phyloP scores from a whole-genome alignment of 2,113 vertebrate genomes.

The Istiophorus platypterus region DNA sequence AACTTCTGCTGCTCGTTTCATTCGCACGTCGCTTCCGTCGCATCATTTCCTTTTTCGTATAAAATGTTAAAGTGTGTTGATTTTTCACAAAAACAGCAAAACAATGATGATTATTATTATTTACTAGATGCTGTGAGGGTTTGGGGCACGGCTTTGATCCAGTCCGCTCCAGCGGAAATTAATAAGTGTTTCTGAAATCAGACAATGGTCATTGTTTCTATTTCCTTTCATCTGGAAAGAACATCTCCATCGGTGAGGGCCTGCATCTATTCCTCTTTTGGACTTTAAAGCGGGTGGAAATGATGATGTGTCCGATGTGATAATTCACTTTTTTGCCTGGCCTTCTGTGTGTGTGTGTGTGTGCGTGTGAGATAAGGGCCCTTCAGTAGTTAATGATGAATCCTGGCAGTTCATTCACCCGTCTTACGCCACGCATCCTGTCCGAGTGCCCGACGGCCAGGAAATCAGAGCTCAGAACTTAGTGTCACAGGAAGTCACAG shows the following conservation, averaged over 20 bases:
- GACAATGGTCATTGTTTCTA: conserved; percentile 46
- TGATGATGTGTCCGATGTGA: neutral
- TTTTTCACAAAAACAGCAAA: too few species aligned
- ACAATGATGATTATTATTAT: neutral
- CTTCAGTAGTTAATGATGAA: neutral
- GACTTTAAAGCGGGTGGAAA: conserved; percentile 27
- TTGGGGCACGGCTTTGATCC: neutral
- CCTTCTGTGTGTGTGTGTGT: conserved; percentile 28
- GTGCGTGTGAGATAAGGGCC: neutral
- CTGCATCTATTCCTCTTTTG: conserved; percentile 15
- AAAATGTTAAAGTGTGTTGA: neutral
- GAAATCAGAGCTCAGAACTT: conserved; percentile 63
- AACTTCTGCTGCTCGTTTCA: too few species aligned
- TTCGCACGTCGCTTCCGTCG: too few species aligned
- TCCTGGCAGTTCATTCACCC: conserved; percentile 33
- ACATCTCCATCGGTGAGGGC: conserved; percentile 23
- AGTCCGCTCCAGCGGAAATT: neutral
- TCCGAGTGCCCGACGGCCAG: conserved; percentile 23
- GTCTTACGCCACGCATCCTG: conserved; percentile 36
- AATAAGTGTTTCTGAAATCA: conserved; percentile 19
- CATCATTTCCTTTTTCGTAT: neutral
- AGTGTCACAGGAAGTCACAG: conserved; percentile 63
- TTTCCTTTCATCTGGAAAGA: conserved; percentile 60
- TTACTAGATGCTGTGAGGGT: too few species aligned
- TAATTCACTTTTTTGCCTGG: neutral